Conservation (phyloP, 1,140 invertebrate species). For the Lepidurus couesii region DNA sequence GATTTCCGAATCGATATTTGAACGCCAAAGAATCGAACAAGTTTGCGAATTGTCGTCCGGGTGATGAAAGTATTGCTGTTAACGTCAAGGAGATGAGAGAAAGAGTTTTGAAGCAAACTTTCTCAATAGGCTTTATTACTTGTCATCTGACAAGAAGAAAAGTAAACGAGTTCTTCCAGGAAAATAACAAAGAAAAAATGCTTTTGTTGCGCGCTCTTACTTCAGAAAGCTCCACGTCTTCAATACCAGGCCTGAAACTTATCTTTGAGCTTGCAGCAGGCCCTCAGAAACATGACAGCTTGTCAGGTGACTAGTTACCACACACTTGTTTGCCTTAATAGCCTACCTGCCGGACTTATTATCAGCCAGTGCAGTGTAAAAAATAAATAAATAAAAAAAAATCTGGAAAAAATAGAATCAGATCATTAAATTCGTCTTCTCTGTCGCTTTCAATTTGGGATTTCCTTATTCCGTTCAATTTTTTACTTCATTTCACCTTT, state of each 20-base stretch:
- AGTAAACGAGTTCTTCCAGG: background rate
- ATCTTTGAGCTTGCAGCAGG: conserved; percentile 9
- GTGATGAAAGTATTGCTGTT: too few relatives aligned
- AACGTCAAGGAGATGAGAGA: background rate
- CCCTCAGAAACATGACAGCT: background rate
- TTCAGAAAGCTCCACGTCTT: too few relatives aligned
- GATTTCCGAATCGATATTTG: too few relatives aligned
- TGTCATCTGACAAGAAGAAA: background rate
- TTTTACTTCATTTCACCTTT: background rate
- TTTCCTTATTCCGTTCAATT: background rate
- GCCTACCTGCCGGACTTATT: conserved; percentile 3
- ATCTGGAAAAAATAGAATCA: background rate
- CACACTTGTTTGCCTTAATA: conserved; percentile 18
- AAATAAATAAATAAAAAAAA: background rate
- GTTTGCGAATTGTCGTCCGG: too few relatives aligned
- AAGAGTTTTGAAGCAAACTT: background rate
- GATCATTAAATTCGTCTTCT: background rate
- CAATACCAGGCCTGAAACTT: background rate
- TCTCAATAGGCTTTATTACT: background rate
- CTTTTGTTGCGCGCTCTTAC: background rate
- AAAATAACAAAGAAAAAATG: background rate
- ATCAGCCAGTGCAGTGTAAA: background rate
- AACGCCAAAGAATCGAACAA: too few relatives aligned
- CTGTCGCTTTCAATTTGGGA: background rate
- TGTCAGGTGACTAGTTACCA: conserved; percentile 18